Evolutionary conservation across 2,888 invertebrate genomes (phyloP).

Genomic region (Schizotus pectinicornis): DNA sequence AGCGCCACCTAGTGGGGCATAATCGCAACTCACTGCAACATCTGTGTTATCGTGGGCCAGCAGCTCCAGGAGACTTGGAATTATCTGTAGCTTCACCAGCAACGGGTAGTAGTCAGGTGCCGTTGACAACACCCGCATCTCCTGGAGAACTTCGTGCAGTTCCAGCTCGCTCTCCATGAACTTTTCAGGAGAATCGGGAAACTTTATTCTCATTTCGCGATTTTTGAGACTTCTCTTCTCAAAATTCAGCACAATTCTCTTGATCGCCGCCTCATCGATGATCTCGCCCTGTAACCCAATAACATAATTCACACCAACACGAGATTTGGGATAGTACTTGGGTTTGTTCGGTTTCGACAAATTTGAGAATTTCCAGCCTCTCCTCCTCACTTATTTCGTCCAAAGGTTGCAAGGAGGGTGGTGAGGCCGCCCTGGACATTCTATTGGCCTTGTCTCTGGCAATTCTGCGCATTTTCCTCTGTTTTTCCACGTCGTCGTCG

Average conservation of each 20-base stretch:
- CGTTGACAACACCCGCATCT: constrained; percentile 92
- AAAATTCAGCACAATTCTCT: constrained; percentile 88
- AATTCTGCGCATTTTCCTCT: constrained; percentile 68
- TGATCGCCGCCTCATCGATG: constrained; percentile 86
- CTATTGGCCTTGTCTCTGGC: constrained; percentile 62
- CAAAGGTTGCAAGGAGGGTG: constrained; percentile 59
- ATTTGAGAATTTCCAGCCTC: constrained; percentile 79
- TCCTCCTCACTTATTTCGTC: constrained; percentile 71
- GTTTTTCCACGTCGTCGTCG: constrained; percentile 69
- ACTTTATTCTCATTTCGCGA: constrained; percentile 98
- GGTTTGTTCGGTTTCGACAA: constrained; percentile 82
- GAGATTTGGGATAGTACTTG: constrained; percentile 61
- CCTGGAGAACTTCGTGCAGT: constrained; percentile 77
- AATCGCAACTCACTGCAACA: constrained; percentile 65
- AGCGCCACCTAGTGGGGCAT: too few species aligned
- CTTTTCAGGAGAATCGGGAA: constrained; percentile 95
- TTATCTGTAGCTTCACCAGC: constrained; percentile 86
- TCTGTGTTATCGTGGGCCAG: constrained; percentile 97
- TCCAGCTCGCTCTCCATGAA: constrained; percentile 96
- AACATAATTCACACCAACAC: constrained; percentile 1
- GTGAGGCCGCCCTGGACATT: constrained; percentile 58
- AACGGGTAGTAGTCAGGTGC: constrained; percentile 94
- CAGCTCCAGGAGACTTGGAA: constrained; percentile 90
- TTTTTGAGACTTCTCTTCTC: constrained; percentile 94
- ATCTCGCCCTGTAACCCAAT: constrained; percentile 72